Evolutionary conservation across 2,888 invertebrate genomes (phyloP), one percentile per base, ranked within the genome.

Genomic region (Dendrolimus pini): DNA sequence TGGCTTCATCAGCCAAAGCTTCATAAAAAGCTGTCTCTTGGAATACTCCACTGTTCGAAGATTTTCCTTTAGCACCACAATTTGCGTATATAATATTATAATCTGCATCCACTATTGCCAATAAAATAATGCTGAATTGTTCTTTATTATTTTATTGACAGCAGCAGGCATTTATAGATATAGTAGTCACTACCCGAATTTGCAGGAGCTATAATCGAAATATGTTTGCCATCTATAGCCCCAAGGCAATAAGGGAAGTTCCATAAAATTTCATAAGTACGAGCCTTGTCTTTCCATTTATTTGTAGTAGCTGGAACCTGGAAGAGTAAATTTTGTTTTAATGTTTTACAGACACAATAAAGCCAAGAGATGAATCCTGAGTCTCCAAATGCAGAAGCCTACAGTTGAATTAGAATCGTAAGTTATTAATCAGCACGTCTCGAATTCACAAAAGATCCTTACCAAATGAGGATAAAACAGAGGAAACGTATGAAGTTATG

Each of bases 101-200:
- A 41, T 60, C 30, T 53, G 61, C 65, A 60, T 67, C 64, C 52
- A 63, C 64, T 59, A 65, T 56, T 41, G 63, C 65, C 18, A 67
- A 58, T 13, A 67, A 30, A 41, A 69, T 65, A 52, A 69, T 64
- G 56, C 67, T 69, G 56, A 59, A 63, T 59, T 56, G 58, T 30
- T 58, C 41, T n/a, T n/a, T n/a, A n/a, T n/a, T n/a, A n/a, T n/a
- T n/a, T n/a, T n/a, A n/a, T n/a, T n/a, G n/a, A n/a, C n/a, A n/a
- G n/a, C n/a, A n/a, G n/a, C n/a, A n/a, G n/a, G n/a, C n/a, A n/a
- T 64, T 75, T 76, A 58, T 75, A 76, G 59, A 75, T 76, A 57
- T 67, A 68, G 64, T 62, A 74, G 47, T 66, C 60, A 8, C 65
- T 59, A 42, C 69, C 72, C 30, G 66, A 66, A 57, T 65, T 61